Percentiles rank a stretch among this genome's conserved stretches.
These are phyloP conservation scores for Hylyphantes graminicola DNA, from an alignment of 1,140 invertebrate genomes.

Conservation along the genomic window DNA sequence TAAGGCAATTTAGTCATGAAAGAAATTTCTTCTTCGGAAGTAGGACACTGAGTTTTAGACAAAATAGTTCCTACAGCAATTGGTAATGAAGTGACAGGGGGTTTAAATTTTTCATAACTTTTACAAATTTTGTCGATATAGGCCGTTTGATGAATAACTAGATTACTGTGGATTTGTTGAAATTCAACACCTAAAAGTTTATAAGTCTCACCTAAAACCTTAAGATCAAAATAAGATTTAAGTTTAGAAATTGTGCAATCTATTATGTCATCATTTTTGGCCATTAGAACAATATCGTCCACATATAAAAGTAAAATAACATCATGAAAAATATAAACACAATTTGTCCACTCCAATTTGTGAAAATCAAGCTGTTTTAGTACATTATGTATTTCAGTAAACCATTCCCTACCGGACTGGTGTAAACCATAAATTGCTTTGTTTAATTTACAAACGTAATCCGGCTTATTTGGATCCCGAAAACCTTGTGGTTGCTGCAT, in stretches of 20 bases:
- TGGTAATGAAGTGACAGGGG: not conserved
- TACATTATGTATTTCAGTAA: no score
- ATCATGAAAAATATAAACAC: not conserved
- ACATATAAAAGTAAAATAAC: constrained; percentile 14
- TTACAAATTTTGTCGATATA: not conserved
- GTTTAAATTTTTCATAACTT: not conserved
- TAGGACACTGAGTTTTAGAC: not conserved
- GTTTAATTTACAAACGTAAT: not conserved
- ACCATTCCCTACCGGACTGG: no score
- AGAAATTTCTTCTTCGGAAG: not conserved
- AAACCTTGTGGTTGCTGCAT: not conserved
- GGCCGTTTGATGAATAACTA: constrained; percentile 1
- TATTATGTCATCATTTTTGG: not conserved
- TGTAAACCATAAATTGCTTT: not conserved
- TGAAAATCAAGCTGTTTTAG: not conserved
- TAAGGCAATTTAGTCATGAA: constrained; percentile 6
- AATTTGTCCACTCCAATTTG: not conserved
- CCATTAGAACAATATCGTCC: constrained; percentile 3
- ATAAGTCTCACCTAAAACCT: not conserved
- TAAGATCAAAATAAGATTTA: constrained; percentile 2
- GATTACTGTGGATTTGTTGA: not conserved
- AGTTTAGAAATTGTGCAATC: not conserved
- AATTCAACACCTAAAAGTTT: not conserved
- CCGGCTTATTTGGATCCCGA: not conserved
- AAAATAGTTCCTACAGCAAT: not conserved